Evolutionary conservation across 1,140 invertebrate genomes (phyloP).

Genomic region (Drosophila persimilis): DNA sequence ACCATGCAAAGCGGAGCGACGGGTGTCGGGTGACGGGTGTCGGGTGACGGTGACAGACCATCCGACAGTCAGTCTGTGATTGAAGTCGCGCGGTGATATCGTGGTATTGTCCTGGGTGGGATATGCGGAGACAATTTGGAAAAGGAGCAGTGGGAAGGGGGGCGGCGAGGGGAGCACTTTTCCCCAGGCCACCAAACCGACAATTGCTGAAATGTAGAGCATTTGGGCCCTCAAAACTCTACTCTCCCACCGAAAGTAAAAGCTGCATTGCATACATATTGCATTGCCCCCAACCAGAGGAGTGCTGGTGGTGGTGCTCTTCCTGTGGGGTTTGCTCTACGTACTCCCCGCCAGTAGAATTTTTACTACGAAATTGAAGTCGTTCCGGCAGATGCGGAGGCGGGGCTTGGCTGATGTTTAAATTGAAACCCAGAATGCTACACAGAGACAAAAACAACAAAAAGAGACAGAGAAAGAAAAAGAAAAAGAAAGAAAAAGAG

Average conservation of each 20-base stretch:
- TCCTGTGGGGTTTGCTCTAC: neutral
- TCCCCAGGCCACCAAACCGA: conserved; percentile 48
- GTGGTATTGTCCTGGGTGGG: no score
- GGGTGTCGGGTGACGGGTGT: neutral
- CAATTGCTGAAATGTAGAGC: conserved; percentile 74
- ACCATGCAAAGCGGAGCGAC: conserved; percentile 53
- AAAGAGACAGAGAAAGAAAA: conserved; percentile 9
- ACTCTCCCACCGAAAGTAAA: conserved; percentile 61
- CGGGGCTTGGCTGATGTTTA: conserved; percentile 57
- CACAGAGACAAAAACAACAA: conserved; percentile 11
- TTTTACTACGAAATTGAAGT: neutral
- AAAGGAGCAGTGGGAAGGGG: neutral
- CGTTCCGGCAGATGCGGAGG: conserved; percentile 9
- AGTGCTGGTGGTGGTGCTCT: conserved; percentile 1
- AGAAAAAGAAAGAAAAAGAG: conserved; percentile 23
- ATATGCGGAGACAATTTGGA: conserved; percentile 14
- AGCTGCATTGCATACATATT: conserved; percentile 58
- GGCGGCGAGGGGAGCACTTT: neutral
- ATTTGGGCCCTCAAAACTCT: conserved; percentile 25
- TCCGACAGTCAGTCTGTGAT: conserved; percentile 53
- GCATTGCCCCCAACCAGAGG: conserved; percentile 37
- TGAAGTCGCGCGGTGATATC: conserved; percentile 44
- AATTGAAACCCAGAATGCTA: conserved; percentile 69
- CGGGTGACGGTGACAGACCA: conserved; percentile 10
- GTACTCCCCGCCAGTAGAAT: conserved; percentile 7